Conservation (phyloP, 2,888 invertebrate species). For the Ametastegia equiseti region DNA sequence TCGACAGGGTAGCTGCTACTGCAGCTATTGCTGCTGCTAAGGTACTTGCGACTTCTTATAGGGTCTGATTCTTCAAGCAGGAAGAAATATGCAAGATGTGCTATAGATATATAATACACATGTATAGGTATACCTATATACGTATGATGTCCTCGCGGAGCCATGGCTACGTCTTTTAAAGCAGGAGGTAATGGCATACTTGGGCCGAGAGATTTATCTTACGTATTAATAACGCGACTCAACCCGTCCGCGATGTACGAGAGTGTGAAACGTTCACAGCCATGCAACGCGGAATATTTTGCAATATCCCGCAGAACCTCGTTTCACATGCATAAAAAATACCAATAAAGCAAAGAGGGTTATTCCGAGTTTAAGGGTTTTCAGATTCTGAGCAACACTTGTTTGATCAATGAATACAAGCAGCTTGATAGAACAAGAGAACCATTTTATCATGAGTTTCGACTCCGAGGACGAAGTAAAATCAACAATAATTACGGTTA, state of each 20-base stretch:
- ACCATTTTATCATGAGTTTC: too few relatives aligned
- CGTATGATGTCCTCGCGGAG: conserved; percentile 4
- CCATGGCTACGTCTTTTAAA: conserved; percentile 40
- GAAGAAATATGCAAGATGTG: conserved; percentile 1
- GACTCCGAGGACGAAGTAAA: too few relatives aligned
- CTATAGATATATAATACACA: background rate
- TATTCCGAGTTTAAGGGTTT: too few relatives aligned
- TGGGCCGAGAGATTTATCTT: conserved; percentile 43
- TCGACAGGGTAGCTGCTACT: background rate
- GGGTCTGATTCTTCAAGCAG: conserved; percentile 19
- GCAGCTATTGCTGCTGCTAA: background rate
- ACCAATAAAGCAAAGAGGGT: too few relatives aligned
- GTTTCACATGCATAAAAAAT: conserved; percentile 4
- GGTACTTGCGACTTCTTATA: background rate
- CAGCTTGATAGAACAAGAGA: too few relatives aligned
- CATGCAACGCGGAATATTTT: background rate
- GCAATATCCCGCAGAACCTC: background rate
- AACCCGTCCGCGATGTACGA: conserved; percentile 21
- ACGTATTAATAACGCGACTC: conserved; percentile 44
- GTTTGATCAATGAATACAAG: too few relatives aligned
- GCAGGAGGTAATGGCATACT: conserved; percentile 43
- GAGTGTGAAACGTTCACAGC: conserved; percentile 38
- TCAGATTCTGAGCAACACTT: too few relatives aligned
- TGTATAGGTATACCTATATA: background rate
- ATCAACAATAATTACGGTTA: too few relatives aligned